Conservation (phyloP, 2,113 vertebrate species). For the Actenoides hombroni region DNA sequence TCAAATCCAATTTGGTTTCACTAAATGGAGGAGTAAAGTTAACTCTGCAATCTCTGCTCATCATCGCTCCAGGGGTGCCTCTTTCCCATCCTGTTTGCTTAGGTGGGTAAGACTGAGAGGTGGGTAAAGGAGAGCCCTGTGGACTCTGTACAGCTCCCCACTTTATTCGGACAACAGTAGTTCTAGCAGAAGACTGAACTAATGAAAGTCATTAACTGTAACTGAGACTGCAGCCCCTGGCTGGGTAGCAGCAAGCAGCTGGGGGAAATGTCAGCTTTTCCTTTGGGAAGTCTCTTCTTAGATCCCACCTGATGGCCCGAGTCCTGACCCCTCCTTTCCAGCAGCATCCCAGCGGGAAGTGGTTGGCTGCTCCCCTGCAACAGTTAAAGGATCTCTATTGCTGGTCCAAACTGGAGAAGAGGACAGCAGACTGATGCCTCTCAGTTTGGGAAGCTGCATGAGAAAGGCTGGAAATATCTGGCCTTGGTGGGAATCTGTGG, state of each 20-base stretch:
- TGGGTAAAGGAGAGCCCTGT: not conserved
- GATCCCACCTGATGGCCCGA: not conserved
- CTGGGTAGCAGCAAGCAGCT: not conserved
- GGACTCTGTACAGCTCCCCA: not conserved
- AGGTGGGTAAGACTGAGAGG: not conserved
- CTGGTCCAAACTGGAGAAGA: not conserved
- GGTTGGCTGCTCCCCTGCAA: not conserved
- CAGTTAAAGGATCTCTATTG: not conserved
- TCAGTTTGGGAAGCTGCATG: not conserved
- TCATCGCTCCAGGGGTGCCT: not conserved
- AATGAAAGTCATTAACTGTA: not conserved
- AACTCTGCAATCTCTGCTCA: not conserved
- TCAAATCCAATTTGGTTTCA: slow-evolving; percentile 49
- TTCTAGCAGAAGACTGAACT: not conserved
- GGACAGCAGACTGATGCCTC: not conserved
- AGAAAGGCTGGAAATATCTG: not conserved
- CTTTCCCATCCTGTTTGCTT: not conserved
- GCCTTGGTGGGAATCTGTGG: not conserved
- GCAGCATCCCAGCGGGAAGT: not conserved
- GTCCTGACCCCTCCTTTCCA: not conserved
- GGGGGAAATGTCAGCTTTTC: not conserved
- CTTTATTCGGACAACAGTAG: not conserved
- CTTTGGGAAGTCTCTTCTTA: not conserved
- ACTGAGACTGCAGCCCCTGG: not conserved
- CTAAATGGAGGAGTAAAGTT: not conserved